Conservation (phyloP, 2,888 invertebrate genomes). For the Drosophila algonquin region DNA sequence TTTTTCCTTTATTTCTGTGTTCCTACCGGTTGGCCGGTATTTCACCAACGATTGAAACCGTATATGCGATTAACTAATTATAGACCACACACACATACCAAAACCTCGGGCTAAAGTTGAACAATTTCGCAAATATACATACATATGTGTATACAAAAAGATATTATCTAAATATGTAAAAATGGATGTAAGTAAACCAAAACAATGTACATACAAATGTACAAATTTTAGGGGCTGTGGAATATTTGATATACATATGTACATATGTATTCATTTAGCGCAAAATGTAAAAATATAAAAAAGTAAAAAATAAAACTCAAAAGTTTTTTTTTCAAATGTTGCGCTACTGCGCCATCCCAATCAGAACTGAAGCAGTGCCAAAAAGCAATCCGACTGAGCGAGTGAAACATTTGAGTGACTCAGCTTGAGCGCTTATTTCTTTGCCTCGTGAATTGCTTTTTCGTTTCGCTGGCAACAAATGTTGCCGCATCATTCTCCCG, state of each 20-base stretch:
- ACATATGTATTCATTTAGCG: no score
- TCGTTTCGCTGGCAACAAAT: background rate
- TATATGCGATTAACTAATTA: conserved; percentile 65
- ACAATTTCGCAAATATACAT: background rate
- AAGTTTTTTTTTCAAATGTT: no score
- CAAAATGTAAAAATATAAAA: no score
- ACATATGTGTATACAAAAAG: background rate
- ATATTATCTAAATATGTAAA: background rate
- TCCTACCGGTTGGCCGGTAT: conserved; percentile 40
- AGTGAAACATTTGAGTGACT: background rate
- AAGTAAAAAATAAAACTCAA: no score
- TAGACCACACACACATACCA: conserved; percentile 40
- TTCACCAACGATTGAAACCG: conserved; percentile 61
- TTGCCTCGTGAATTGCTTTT: no score
- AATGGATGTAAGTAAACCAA: no score
- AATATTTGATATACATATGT: no score
- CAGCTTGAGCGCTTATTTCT: background rate
- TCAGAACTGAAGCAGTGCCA: no score
- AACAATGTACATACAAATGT: no score
- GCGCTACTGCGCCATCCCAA: no score
- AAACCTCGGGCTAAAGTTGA: background rate
- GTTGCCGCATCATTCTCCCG: background rate
- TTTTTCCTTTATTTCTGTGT: background rate
- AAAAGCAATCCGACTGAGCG: background rate
- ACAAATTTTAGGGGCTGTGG: no score